phyloP scores from a whole-genome alignment of 2,888 invertebrate genomes.

The Pantelozetes paolii region DNA sequence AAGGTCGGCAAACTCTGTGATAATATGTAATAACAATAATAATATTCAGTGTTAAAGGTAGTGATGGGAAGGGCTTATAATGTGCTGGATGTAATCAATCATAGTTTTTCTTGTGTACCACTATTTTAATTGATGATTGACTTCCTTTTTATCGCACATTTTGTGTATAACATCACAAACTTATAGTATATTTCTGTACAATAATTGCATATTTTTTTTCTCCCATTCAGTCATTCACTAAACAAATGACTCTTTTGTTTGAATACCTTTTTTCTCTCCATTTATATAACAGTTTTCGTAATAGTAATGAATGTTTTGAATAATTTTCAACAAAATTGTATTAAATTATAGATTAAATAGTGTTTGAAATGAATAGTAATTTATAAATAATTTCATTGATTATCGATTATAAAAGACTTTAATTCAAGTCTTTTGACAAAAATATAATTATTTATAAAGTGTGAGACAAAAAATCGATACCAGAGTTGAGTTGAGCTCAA shows the following conservation, averaged over 20 bases:
- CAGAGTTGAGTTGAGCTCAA: not conserved
- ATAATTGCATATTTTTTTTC: not conserved
- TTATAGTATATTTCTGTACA: not conserved
- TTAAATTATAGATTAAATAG: too few species aligned
- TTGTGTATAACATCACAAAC: not conserved
- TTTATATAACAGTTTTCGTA: too few species aligned
- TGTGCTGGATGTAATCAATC: slow-evolving; percentile 1
- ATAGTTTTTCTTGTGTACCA: not conserved
- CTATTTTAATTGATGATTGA: slow-evolving; percentile 28
- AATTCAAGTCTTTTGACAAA: slow-evolving; percentile 12
- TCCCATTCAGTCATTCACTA: not conserved
- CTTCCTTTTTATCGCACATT: slow-evolving; percentile 24
- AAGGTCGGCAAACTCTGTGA: not conserved
- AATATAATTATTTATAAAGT: not conserved
- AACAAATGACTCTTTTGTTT: slow-evolving; percentile 3
- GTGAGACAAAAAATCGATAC: not conserved
- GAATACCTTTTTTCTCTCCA: not conserved
- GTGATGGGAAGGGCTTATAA: not conserved
- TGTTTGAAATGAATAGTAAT: not conserved
- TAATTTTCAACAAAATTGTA: not conserved
- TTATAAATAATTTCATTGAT: not conserved
- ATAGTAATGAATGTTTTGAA: not conserved
- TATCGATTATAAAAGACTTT: slow-evolving; percentile 16
- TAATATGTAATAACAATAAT: not conserved
- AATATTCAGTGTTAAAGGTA: not conserved